These are phyloP conservation scores for Ispidina picta DNA, from an alignment of 2,797 vertebrate species.

Conservation along the genomic window DNA sequence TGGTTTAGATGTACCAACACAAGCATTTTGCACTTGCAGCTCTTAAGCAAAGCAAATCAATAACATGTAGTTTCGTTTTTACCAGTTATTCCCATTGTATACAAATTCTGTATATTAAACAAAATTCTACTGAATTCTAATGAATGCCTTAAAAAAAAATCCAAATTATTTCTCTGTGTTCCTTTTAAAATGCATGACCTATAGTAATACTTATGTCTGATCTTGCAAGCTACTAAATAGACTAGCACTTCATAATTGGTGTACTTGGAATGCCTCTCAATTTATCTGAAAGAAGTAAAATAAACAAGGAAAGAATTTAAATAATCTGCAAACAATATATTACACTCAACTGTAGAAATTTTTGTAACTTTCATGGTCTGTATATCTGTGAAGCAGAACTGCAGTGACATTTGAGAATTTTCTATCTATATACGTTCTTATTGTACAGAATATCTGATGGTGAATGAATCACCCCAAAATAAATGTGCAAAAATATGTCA, in stretches of 20 bases:
- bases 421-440: neutral
- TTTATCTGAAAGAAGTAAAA: neutral
- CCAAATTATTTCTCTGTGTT: neutral
- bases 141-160: neutral
- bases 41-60: neutral
- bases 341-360: neutral
- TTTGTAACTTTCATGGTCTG: neutral
- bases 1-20: neutral
- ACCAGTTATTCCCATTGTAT: neutral
- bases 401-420: neutral
- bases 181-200: neutral
- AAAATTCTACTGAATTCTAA: neutral
- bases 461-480: neutral
- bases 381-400: neutral
- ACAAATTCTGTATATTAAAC: neutral
- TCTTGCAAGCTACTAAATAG: neutral
- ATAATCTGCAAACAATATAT: neutral
- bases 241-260: neutral
- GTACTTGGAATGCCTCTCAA: neutral
- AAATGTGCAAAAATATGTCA: neutral
- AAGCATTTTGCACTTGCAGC: neutral
- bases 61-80: neutral
- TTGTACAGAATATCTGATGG: neutral
- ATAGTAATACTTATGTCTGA: neutral
- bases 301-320: neutral